Evolutionary conservation across 2,888 invertebrate species (phyloP), one percentile per base, ranked within the genome.

Genomic region (Spialia ferax): DNA sequence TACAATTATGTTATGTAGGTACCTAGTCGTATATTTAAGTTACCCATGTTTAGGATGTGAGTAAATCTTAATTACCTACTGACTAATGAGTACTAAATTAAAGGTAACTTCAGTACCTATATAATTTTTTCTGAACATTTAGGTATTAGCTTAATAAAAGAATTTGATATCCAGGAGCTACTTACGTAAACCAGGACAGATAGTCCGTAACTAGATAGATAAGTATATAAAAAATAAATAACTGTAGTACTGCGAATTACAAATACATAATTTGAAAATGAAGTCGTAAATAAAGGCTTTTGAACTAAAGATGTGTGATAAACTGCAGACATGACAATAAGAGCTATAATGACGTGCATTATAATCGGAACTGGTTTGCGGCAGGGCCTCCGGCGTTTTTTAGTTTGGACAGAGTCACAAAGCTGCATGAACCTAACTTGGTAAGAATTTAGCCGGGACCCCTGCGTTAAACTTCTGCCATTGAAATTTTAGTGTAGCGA

Each of bases 331-430:
- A 65, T 65, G 50, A 65, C 65, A 65, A 59, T 65, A 65, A 65
- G 65, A 65, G 65, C 57, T 59, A 65, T 65, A 59, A 57, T 57
- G 50, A 65, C 65, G 57, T 65, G 65, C 65, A 38, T 57, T 57
- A 50, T 65, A 52, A 57, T 57, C 57, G 57, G 22, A 64, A 64
- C 64, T 50, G 64, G 64, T 64, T 64, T 64, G 29, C 55, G 42
- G 56, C 22, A 55, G 48, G 15, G 64, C 48, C 64, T 23, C 54
- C 3, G 48, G 56, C 32, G 32, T 48, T 64, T 64, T 64, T 50
- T 64, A 48, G 32, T 32, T 56, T 56, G 38, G n/a, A 38, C 38
- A 1, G 26, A n/a, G n/a, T n/a, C n/a, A 54, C 63, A 55, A 29
- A 50, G 50, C 60, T 61, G 48, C 11, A 63, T 55, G 55, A n/a